Evolutionary conservation across 92 coral and sea anemone genomes (phyloP).

Genomic region (Epizoanthus rinbou): DNA sequence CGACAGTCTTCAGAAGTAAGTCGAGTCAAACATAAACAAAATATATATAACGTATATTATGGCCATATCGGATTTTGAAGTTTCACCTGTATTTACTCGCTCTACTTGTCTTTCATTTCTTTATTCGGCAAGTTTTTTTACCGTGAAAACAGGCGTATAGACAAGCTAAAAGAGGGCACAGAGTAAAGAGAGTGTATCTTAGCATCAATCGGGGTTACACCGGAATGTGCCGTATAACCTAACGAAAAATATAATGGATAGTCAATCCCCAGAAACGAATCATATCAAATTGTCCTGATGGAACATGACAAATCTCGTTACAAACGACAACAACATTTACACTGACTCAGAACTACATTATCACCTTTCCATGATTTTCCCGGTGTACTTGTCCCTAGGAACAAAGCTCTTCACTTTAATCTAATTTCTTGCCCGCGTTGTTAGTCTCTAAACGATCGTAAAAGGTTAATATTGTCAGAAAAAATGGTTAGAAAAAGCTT

Average conservation of each 20-base stretch:
- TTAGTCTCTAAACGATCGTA: not conserved
- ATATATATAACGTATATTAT: not conserved
- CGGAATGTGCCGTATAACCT: no score
- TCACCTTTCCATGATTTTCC: conserved; percentile 14
- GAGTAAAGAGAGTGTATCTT: no score
- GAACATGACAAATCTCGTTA: conserved; percentile 91
- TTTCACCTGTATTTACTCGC: not conserved
- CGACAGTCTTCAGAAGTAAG: not conserved
- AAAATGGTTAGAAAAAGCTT: not conserved
- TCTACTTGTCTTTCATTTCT: not conserved
- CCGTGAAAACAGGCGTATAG: not conserved
- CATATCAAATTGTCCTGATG: conserved; percentile 52
- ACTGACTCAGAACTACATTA: conserved; percentile 33
- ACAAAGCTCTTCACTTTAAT: not conserved
- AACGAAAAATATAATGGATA: no score
- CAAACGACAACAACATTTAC: conserved; percentile 52
- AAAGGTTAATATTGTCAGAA: not conserved
- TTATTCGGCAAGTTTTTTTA: not conserved
- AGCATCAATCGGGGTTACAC: no score
- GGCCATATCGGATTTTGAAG: not conserved
- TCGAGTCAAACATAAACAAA: conserved; percentile 24
- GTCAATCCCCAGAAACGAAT: not conserved
- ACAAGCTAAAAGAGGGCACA: no score
- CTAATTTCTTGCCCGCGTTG: conserved; percentile 6
- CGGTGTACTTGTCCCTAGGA: no score